Base-by-base conservation (phyloP, 1,140 invertebrate species). In the Platyura marginata region DNA sequence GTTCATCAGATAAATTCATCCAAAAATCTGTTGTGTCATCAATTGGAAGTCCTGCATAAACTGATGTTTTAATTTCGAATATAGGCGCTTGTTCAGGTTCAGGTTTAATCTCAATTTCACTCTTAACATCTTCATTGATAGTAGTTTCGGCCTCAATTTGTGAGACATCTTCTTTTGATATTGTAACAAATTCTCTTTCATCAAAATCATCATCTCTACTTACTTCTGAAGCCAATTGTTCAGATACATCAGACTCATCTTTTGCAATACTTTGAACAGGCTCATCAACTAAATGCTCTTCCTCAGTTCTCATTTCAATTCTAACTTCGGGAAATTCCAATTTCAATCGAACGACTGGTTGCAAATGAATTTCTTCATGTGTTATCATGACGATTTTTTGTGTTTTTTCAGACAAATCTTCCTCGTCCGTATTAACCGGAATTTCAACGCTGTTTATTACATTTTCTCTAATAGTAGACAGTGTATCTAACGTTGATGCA, bases 301-400 rank as follows among this genome's bases (percentile, higher is more conserved):
- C 13, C 4, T 20, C n/a, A 9, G 5, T 41, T 29, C 5, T 61
- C 29, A 60, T 54, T 44, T 50, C 48, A 43, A 58, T 50, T 50
- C 52, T 58, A 48, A 59, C 55, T 49, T 54, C 50, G 22, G 59
- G 59, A 47, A 61, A 57, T 54, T 61, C 56, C 53, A 76, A 68
- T 64, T 75, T 74, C 22, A 75, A 59, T 47, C 72, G 69, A 53
- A 74, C 62, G 10, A 75, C 67, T 21, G 75, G 73, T 46, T 71
- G 69, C 53, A 74, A 62, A 62, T 69, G 70, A 43, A 72, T 68
- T 59, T 76, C 72, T 63, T 77, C 75, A 44, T 77, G 75, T 23
- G 74, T 76, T 43, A 77, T 76, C 19, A 78, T 54, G 46, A 74
- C 70, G 41, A 77, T 68, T 51, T 71, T 77, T 47, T 66, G 69